Percentiles rank a stretch among this genome's conserved stretches.
Evolutionary conservation across 2,797 vertebrate genomes (phyloP).

Genomic region (Erpetoichthys calabaricus): DNA sequence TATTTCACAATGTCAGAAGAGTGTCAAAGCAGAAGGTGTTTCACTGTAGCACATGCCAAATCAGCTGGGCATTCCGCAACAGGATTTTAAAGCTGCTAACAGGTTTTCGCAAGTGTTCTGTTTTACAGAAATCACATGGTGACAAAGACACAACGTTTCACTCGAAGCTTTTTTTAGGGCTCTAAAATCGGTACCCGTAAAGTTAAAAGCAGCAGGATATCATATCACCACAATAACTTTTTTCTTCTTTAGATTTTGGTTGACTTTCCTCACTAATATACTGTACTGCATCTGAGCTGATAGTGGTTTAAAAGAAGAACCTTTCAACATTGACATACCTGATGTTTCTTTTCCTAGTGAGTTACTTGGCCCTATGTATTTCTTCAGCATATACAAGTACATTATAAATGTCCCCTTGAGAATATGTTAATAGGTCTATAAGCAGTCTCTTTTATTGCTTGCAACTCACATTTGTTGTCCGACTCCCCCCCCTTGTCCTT

Average conservation of each 20-base stretch:
- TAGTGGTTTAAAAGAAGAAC: too few relatives aligned
- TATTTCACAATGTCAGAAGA: not conserved
- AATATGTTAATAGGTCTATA: conserved; percentile 2
- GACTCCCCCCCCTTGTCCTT: conserved; percentile 1
- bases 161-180: not conserved
- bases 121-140: not conserved
- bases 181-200: too few relatives aligned
- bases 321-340: too few relatives aligned
- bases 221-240: too few relatives aligned
- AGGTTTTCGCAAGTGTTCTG: not conserved
- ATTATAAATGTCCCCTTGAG: not conserved
- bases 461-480: not conserved
- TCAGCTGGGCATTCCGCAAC: not conserved
- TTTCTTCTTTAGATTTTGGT: too few relatives aligned
- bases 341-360: too few relatives aligned
- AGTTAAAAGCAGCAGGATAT: too few relatives aligned
- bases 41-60: not conserved
- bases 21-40: not conserved
- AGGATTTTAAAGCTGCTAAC: not conserved
- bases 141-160: not conserved
- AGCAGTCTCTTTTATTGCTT: not conserved
- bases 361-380: too few relatives aligned
- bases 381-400: not conserved
- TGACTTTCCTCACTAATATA: too few relatives aligned
- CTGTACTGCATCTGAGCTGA: too few relatives aligned